Percentiles rank a stretch among this genome's conserved stretches.
Evolutionary conservation across 1,140 invertebrate genomes (phyloP).

Genomic region (Neuroterus valhalla): DNA sequence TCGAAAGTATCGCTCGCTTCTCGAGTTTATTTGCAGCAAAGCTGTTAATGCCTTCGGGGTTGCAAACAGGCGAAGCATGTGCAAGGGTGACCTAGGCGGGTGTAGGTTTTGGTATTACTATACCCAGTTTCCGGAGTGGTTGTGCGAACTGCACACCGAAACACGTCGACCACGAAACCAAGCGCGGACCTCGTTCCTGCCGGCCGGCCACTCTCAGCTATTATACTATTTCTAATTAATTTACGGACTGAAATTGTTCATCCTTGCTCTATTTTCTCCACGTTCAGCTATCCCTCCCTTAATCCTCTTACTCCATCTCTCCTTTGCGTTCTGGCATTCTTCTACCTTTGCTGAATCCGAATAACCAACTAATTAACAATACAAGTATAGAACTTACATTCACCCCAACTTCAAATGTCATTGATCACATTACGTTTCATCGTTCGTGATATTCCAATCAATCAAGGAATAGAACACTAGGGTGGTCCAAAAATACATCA

Average conservation of each 20-base stretch:
- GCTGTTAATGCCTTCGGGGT: conserved; percentile 24
- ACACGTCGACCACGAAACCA: conserved; percentile 20
- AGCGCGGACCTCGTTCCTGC: conserved; percentile 16
- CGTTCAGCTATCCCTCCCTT: not conserved
- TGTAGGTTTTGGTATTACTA: conserved; percentile 12
- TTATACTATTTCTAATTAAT: conserved; percentile 25
- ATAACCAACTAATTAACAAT: conserved; percentile 64
- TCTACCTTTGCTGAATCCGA: conserved; percentile 44
- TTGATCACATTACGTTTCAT: no score
- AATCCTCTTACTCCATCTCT: not conserved
- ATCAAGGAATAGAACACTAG: no score
- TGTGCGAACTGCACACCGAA: conserved; percentile 24
- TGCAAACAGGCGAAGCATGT: conserved; percentile 21
- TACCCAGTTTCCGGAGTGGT: conserved; percentile 7
- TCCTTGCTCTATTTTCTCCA: conserved; percentile 20
- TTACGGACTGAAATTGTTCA: conserved; percentile 25
- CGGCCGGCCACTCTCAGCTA: conserved; percentile 24
- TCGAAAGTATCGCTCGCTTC: conserved; percentile 8
- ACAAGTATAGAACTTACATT: conserved; percentile 55
- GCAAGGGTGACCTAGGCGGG: conserved; percentile 12
- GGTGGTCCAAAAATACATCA: no score
- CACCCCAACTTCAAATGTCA: no score
- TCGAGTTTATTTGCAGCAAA: conserved; percentile 6
- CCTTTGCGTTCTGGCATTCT: conserved; percentile 30
- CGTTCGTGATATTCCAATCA: no score